A percentile compares a stretch with the other conserved stretches of the same genome.
Evolutionary conservation across 2,797 vertebrate species (phyloP).

Genomic region (Crax fasciolata): DNA sequence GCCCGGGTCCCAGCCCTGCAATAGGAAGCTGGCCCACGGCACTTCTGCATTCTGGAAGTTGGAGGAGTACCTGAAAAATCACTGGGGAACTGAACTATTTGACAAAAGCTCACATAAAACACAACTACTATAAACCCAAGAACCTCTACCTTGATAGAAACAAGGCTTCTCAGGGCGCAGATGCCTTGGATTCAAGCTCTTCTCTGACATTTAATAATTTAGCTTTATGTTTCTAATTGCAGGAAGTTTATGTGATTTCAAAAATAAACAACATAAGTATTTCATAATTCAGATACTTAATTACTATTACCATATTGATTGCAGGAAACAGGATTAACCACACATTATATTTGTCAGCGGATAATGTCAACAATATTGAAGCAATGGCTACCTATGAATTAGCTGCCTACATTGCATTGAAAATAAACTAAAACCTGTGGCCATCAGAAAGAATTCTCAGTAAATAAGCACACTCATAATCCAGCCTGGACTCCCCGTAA

Average conservation of each 20-base stretch:
- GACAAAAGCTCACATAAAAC: neutral
- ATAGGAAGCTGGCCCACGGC: rapidly evolving
- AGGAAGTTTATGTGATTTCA: constrained; percentile 59
- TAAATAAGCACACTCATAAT: neutral
- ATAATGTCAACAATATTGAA: constrained; percentile 35
- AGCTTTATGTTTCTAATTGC: constrained; percentile 68
- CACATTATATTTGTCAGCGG: constrained; percentile 26
- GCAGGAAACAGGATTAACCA: constrained; percentile 67
- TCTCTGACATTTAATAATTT: constrained; percentile 55
- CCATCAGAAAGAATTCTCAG: neutral
- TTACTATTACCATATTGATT: constrained; percentile 73
- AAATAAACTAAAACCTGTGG: neutral
- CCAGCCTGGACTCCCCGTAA: neutral
- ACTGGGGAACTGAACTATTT: neutral
- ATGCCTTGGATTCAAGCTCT: constrained; percentile 7
- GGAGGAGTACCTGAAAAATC: neutral
- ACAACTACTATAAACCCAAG: neutral
- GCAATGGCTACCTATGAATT: constrained; percentile 31
- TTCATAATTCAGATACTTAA: constrained; percentile 70
- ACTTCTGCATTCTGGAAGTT: neutral
- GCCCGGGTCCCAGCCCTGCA: neutral
- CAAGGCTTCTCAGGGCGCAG: neutral
- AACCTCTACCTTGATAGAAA: neutral
- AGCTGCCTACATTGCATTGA: neutral
- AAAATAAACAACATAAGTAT: constrained; percentile 69